Base-by-base conservation (phyloP, 2,797 vertebrate species). In the Mycteria americana region DNA sequence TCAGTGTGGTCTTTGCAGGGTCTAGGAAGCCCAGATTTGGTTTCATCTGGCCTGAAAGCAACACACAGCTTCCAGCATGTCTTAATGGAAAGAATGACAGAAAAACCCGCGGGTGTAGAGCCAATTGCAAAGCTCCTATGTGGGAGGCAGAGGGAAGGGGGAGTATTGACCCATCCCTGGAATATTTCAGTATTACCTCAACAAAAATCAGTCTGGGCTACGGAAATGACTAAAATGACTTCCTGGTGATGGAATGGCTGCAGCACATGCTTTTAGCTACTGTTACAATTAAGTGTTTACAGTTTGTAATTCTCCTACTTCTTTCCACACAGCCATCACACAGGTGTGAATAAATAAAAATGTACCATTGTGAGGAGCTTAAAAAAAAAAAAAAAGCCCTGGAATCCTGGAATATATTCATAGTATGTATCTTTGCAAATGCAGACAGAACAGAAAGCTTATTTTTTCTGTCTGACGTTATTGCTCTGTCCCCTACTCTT, bases 341-440 rank as follows among this genome's bases (percentile, higher is more conserved):
- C 70, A 89, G 85, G 80, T 70, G 80, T 72, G 53, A 95, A 83
- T 77, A 94, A 85, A 90, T 65, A 89, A 92, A 95, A 88, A 93
- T 9, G 11, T 33, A 63, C 31, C 73, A 72, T 23, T 82, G 69
- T 79, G 59, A 92, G 56, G 7, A 79, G 65, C 64, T 80, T 65
- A 14, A 80, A 53, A 79, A 67, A 56, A 50, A 23, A n/a, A 18
- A 39, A 7, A 25, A 6, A 41, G 7, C 14, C 13, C 43, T 35
- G 18, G 35, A 67, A 92, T 74, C 13, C 43, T 35, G 18, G 35
- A 67, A 92, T 74, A 73, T 50, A 89, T 77, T 91, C 67, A 69
- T 4, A 43, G 68, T 35, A 56, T 3, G 6, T 46, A 89, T 92
- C 84, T 93, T 72, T 50, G 76, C 78, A 87, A 88, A 89, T 30